Conservation (phyloP, 1,140 invertebrate species). For the Proctacanthus coquilletti region DNA sequence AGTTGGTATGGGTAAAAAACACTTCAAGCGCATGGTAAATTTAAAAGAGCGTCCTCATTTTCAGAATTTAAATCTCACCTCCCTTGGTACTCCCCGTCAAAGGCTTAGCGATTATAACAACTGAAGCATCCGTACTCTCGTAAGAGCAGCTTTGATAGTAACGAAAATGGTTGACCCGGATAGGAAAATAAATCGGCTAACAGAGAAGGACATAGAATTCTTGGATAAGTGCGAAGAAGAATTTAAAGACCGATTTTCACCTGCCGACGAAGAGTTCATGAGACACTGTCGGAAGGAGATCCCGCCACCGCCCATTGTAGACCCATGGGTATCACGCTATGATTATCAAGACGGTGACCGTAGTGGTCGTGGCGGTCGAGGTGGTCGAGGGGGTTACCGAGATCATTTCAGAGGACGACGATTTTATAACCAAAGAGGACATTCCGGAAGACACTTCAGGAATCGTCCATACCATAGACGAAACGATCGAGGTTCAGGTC, state of each 20-base stretch:
- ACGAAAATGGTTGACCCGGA: constrained; percentile 29
- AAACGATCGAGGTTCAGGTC: too few species aligned
- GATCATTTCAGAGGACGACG: too few species aligned
- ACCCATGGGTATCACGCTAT: constrained; percentile 30
- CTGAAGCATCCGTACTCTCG: too few species aligned
- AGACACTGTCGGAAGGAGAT: constrained; percentile 23
- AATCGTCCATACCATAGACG: too few species aligned
- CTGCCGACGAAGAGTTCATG: constrained; percentile 34
- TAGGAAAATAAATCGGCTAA: constrained; percentile 28
- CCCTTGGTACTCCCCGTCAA: too few species aligned
- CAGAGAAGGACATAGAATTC: constrained; percentile 31
- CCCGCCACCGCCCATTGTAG: constrained; percentile 33
- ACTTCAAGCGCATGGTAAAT: too few species aligned
- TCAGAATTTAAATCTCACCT: too few species aligned
- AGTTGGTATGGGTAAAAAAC: not conserved
- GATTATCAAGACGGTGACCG: not conserved
- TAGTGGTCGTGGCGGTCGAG: not conserved
- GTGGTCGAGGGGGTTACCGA: constrained; percentile 3
- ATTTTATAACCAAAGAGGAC: too few species aligned
- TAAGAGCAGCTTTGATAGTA: too few species aligned
- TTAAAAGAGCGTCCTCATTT: too few species aligned
- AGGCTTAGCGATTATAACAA: too few species aligned
- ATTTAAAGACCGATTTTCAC: constrained; percentile 36
- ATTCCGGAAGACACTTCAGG: too few species aligned
- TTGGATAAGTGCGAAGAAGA: constrained; percentile 36